Evolutionary conservation across 2,797 vertebrate species (phyloP).

Genomic region (Catharus ustulatus): DNA sequence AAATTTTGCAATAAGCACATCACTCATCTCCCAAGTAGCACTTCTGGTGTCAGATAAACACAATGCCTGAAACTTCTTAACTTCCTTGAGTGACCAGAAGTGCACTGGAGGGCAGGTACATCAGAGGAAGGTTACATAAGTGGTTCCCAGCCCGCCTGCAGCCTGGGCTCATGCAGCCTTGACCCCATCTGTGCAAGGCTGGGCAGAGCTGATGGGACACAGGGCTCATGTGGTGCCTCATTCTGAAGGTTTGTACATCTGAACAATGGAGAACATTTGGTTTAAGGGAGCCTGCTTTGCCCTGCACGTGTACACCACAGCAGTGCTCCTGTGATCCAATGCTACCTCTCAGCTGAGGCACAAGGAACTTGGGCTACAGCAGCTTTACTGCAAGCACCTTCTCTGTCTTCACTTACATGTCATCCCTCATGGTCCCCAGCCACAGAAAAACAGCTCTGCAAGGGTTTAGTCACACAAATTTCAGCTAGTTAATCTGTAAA

Average conservation of each 20-base stretch:
- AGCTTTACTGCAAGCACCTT: background rate
- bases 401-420: accelerated
- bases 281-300: background rate
- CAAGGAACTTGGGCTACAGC: background rate
- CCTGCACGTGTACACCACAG: accelerated
- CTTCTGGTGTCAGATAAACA: background rate
- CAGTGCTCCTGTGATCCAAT: background rate
- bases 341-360: background rate
- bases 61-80: background rate
- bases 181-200: background rate
- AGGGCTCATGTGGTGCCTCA: accelerated
- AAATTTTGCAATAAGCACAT: background rate
- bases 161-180: background rate
- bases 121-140: accelerated
- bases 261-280: accelerated
- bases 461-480: background rate
- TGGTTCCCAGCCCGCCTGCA: background rate
- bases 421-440: accelerated
- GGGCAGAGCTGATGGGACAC: background rate
- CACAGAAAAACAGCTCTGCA: background rate
- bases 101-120: no score
- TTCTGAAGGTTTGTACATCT: background rate
- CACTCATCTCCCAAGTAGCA: background rate
- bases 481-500: background rate
- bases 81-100: background rate